phyloP scores from a whole-genome alignment of 2,797 vertebrate species.

The Enteromius treurensis region DNA sequence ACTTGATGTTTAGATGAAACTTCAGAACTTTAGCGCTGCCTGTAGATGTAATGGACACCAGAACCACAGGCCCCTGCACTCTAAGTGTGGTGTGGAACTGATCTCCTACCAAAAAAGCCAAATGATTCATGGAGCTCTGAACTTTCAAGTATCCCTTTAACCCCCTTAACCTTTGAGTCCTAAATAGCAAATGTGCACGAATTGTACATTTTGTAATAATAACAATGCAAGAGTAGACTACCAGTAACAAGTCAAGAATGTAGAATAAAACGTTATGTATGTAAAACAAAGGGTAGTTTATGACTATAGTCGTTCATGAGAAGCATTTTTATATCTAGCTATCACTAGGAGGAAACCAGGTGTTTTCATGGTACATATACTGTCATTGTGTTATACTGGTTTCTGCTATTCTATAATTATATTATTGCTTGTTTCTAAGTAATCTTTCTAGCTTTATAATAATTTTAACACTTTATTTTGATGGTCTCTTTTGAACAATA shows the following conservation, averaged over 20 bases:
- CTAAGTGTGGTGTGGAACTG: constrained; percentile 60
- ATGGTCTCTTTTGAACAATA: no score
- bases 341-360: not conserved
- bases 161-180: constrained; percentile 1
- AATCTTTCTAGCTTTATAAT: no score
- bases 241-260: not conserved
- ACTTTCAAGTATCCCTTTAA: constrained; percentile 63
- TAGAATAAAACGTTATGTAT: not conserved
- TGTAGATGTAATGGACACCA: constrained; percentile 19
- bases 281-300: not conserved
- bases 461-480: no score
- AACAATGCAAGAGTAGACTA: not conserved
- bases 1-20: not conserved
- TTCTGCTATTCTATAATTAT: not conserved
- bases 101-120: constrained; percentile 52
- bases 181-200: constrained; percentile 8
- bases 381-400: not conserved
- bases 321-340: not conserved
- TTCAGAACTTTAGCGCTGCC: not conserved
- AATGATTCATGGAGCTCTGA: constrained; percentile 64
- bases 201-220: not conserved
- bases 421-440: no score
- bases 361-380: not conserved
- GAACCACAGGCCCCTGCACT: constrained; percentile 25
- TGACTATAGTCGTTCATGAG: not conserved